Base-by-base conservation (phyloP, 2,888 invertebrate genomes). In the Parasteatoda lunata region DNA sequence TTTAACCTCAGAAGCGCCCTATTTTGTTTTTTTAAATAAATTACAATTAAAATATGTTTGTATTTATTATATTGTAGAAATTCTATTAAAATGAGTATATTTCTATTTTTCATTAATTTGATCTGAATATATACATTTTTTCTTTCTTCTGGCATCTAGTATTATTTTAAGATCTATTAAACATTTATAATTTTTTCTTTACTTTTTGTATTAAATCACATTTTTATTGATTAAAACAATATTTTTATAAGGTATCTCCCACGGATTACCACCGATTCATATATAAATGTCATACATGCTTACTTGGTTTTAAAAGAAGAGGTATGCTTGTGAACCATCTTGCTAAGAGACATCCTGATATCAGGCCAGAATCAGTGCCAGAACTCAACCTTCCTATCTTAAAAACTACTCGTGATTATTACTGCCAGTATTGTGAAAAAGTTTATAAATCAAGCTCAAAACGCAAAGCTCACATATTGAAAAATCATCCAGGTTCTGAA, bases 311-410 rank as follows among this genome's bases (percentile, higher is more conserved):
- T 91, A 95, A 97, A 93, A 93, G 97, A 80, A 94, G 97, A 89
- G 97, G 97, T 3, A 96, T 96, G 95, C 92, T 96, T 69, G 96
- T 96, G 4, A 97, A 97, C 92, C 97, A 97, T 92, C 92, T 97
- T 90, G 96, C 95, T 88, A 96, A 96, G 91, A 90, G 92, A 15
- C 93, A 93, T 89, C 93, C 93, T 13, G 95, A 89, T 95, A 96
- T 93, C 94, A 95, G 49, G 93, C 95, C 91, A 1, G 92, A 92
- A 68, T 90, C 91, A 6, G 94, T 95, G 59, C 95, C 94, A 15
- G 96, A 96, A 92, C 93, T 96, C 64, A 95, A 95, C 90, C 93
- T 95, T 88, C 97, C 97, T 0, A 95, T 97, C 90, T 92, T 96
- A 88, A 94, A 95, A 89, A 95, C 95, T 13, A 95, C 95, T 69